Base-by-base conservation (phyloP, 2,797 vertebrate genomes). In the Onychomys torridus region DNA sequence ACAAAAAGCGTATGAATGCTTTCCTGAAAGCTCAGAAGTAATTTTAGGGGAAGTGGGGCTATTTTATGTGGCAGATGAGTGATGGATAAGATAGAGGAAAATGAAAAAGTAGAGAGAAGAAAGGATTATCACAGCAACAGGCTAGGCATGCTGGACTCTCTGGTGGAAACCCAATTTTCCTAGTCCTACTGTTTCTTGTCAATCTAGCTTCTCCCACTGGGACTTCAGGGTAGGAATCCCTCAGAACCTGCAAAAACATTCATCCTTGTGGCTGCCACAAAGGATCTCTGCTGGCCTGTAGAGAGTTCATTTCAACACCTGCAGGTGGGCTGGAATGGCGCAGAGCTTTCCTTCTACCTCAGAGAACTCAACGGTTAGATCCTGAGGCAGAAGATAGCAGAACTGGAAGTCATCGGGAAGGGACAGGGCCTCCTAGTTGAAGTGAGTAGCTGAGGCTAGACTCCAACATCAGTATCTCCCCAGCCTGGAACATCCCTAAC, bases 41-140 rank as follows among this genome's bases (percentile, higher is more conserved):
- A 77, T 89, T 93, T 95, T 52, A 92, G 90, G 37, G 59, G 71
- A 85, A 52, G 46, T 12, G n/a, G 73, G 40, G 94, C 40, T 88
- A 2, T 55, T 95, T 83, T 82, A 40, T 27, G 6, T 65, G 7
- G 6, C 25, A 25, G 55, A 25, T 81, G 27, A 59, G 21, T 32
- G 75, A 49, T 77, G 14, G 63, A 3, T 52, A 83, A 88, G 46
- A 67, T 14, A 16, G 19, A 29, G 90, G 73, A 71, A 65, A 96
- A 16, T 52, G 21, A 86, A 71, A 81, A 75, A 25, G 63, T 55
- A 12, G 55, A 82, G 57, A 69, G 43, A 88, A 84, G 69, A 87
- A 76, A 85, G 21, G 9, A 21, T 77, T 61, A 57, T 65, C 69
- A 86, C 34, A 86, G 34, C n/a, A 78, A 76, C 8, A 79, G 25